Conservation (phyloP, 2,113 vertebrate genomes). For the Nyctereutes procyonoides region DNA sequence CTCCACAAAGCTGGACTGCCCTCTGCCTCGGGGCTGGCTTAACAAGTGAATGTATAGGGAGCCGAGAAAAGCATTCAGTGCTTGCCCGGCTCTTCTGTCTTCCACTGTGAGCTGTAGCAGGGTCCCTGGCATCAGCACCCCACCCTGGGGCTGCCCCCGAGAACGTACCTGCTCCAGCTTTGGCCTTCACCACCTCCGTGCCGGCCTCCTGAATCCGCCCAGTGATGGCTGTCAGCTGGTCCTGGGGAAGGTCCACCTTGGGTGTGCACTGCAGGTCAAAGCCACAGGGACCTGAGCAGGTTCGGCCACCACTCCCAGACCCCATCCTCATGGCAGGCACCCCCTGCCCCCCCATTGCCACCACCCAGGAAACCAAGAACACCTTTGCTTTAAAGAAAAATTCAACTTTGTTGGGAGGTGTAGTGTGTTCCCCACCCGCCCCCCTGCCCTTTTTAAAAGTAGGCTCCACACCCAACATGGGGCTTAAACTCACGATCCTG, state of each 20-base stretch:
- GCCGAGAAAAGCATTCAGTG: not conserved
- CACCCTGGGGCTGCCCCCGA: fast-evolving
- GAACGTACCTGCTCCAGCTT: constrained; percentile 93
- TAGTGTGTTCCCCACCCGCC: not conserved
- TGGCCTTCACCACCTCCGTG: constrained; percentile 98
- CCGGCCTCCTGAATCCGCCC: constrained; percentile 97
- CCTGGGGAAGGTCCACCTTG: constrained; percentile 96
- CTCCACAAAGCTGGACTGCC: not conserved
- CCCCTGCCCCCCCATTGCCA: too few species aligned
- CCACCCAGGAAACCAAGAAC: not conserved
- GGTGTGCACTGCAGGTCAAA: constrained; percentile 90
- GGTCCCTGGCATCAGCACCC: not conserved
- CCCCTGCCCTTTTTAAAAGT: not conserved
- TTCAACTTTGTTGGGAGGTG: not conserved
- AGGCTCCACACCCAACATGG: not conserved
- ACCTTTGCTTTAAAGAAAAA: not conserved
- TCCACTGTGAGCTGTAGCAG: not conserved
- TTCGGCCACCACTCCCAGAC: not conserved
- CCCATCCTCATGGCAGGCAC: fast-evolving
- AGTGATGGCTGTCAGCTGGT: constrained; percentile 91
- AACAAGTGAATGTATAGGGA: not conserved
- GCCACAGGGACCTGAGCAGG: not conserved
- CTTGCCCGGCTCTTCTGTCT: not conserved
- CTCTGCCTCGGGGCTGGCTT: not conserved
- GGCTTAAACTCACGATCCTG: not conserved